These are phyloP conservation scores for Panthera uncia DNA, from an alignment of 2,113 vertebrate genomes.

Conservation along the genomic window DNA sequence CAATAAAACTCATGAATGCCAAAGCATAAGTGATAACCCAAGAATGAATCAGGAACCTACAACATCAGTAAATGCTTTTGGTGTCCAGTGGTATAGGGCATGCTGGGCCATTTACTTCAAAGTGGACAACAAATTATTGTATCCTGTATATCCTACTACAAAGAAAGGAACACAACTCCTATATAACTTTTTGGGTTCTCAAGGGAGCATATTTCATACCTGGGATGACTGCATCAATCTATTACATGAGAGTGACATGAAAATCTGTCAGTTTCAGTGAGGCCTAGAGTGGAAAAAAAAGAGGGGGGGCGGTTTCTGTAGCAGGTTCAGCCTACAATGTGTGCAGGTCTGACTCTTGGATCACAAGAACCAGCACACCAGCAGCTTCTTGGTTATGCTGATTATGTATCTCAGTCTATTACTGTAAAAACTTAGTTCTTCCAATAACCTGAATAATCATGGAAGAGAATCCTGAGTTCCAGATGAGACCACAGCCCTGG, in stretches of 20 bases:
- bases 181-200: background rate
- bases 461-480: background rate
- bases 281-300: background rate
- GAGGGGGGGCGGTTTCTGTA: background rate
- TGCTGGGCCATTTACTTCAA: background rate
- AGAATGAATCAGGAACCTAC: background rate
- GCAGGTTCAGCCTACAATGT: background rate
- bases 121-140: background rate
- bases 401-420: background rate
- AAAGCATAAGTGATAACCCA: background rate
- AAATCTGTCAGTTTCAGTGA: background rate
- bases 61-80: background rate
- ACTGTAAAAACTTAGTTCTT: background rate
- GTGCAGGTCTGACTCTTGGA: background rate
- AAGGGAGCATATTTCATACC: background rate
- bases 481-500: background rate
- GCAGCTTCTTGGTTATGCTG: background rate
- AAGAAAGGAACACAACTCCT: background rate
- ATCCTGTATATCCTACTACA: background rate
- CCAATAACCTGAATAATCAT: background rate
- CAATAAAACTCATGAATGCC: background rate
- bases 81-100: background rate
- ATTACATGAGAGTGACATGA: background rate
- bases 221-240: background rate
- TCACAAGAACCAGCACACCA: background rate